Base-by-base conservation (phyloP, 2,888 invertebrate species). In the Sisyra terminalis region DNA sequence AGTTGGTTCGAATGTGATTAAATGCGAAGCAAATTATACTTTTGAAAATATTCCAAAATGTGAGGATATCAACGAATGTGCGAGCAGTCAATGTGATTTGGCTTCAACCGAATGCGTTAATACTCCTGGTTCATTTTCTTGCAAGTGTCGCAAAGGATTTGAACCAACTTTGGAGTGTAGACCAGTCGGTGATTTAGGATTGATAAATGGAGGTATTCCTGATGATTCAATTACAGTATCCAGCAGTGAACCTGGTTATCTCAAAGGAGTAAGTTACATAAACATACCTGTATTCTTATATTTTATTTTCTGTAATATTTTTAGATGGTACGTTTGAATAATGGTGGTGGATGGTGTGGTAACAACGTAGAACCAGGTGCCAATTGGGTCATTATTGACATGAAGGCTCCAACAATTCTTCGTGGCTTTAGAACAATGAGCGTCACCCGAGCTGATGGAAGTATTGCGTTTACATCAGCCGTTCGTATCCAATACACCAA, bases 41-140 rank as follows among this genome's bases (percentile, higher is more conserved):
- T 92, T 92, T 50, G 80, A 82, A 50, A 75, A 82, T 52, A 75
- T 86, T 37, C 92, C 92, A 2, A 79, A 75, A 46, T 92, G 92
- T 56, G 88, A 89, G 66, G 90, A 92, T 58, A 80, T 92, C 46
- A 90, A 92, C 54, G 92, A 92, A 64, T 92, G 92, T 58, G 69
- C 75, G 3, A 84, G 78, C 49, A 86, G 84, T 45, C 89, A 90
- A 59, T 93, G 92, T 58, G 92, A 92, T 56, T 65, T 82, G 16
- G 83, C 86, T 0, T 89, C 90, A 0, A 92, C 92, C 0, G 87
- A 89, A 58, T 92, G 92, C 58, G 76, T 79, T 50, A 93, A 93
- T 55, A 81, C 82, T 4, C 78, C 82, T 37, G 92, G 92, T 34
- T 83, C 85, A 14, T 92, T 90, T 65, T 80, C 78, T 51, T 93